Conservation (phyloP, 2,797 vertebrate genomes). For the Cottoperca gobio region DNA sequence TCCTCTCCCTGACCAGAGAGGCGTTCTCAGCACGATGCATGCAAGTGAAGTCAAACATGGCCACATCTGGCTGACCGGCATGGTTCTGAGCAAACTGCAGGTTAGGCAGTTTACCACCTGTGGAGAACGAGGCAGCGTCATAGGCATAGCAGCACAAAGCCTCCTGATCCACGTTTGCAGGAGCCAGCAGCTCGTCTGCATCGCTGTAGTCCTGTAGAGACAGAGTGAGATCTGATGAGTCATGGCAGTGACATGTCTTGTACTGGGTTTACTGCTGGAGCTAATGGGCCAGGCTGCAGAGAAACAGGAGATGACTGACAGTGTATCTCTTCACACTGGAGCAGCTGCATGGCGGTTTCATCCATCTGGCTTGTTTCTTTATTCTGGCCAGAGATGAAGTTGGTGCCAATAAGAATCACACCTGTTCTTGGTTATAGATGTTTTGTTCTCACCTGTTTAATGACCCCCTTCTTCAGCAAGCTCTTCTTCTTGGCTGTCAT, state of each 20-base stretch:
- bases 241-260: conserved; percentile 14
- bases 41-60: conserved; percentile 96
- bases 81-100: conserved; percentile 89
- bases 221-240: conserved; percentile 22
- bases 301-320: conserved; percentile 16
- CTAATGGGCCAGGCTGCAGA: background rate
- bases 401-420: conserved; percentile 34
- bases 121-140: conserved; percentile 92
- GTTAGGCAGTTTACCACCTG: conserved; percentile 85
- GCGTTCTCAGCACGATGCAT: conserved; percentile 95
- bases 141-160: conserved; percentile 89
- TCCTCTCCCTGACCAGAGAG: conserved; percentile 89
- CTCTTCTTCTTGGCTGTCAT: conserved; percentile 99
- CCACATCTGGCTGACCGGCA: conserved; percentile 84
- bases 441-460: conserved; percentile 87
- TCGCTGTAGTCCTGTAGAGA: conserved; percentile 86
- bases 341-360: background rate
- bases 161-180: conserved; percentile 84
- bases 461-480: conserved; percentile 91
- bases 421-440: conserved; percentile 45
- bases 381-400: conserved; percentile 17
- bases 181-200: conserved; percentile 86
- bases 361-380: conserved; percentile 23
- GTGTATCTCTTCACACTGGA: background rate
- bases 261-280: conserved; percentile 4